These are phyloP conservation scores for Neoascia interrupta DNA, from an alignment of 2,888 invertebrate species.

Conservation along the genomic window DNA sequence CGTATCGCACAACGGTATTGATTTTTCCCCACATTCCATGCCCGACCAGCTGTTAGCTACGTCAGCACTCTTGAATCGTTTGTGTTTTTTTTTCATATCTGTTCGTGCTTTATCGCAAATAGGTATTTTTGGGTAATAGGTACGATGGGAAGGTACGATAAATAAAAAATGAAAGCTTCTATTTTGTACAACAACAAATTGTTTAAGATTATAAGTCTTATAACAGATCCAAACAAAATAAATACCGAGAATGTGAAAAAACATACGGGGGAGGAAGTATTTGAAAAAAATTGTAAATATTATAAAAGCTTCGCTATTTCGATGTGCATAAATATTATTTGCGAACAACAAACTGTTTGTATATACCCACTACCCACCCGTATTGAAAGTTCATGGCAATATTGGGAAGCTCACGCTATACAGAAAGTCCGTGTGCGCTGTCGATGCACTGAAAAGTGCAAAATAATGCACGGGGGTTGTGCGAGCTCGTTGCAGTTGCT, in stretches of 20 bases:
- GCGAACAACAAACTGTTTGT: not conserved
- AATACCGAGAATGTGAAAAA: too few relatives aligned
- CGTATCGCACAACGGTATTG: too few relatives aligned
- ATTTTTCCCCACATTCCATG: not conserved
- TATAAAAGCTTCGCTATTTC: conserved; percentile 7
- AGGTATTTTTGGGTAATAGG: too few relatives aligned
- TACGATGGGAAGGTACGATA: too few relatives aligned
- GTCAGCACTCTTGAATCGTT: too few relatives aligned
- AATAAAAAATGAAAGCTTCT: too few relatives aligned
- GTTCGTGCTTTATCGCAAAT: conserved; percentile 36
- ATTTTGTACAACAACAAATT: too few relatives aligned
- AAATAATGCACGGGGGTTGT: conserved; percentile 20
- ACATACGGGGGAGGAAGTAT: conserved; percentile 7
- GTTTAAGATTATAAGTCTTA: too few relatives aligned
- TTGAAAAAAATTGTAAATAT: too few relatives aligned
- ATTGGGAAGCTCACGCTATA: conserved; percentile 28
- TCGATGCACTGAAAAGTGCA: conserved; percentile 51
- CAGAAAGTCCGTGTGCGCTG: conserved; percentile 27
- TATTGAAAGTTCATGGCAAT: conserved; percentile 5
- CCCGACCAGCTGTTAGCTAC: conserved; percentile 42
- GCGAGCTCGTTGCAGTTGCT: conserved; percentile 1
- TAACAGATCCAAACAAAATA: too few relatives aligned
- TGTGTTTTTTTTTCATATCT: too few relatives aligned
- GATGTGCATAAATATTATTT: conserved; percentile 28
- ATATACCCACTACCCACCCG: too few relatives aligned